Conservation (phyloP, 2,888 invertebrate species). For the Drosophila anceps region DNA sequence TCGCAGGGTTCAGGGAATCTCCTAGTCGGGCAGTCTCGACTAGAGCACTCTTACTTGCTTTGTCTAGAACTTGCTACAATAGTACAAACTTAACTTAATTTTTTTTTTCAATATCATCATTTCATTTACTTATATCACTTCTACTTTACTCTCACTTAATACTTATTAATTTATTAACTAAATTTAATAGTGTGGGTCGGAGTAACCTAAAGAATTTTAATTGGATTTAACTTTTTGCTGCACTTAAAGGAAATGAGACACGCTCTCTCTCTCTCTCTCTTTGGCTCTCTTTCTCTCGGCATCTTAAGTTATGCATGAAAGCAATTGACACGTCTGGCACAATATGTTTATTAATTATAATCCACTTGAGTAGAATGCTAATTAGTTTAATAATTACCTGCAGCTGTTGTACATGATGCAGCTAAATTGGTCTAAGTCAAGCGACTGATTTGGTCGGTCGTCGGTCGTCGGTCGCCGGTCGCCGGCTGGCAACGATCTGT, state of each 20-base stretch:
- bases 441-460: neutral
- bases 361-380: slow-evolving; percentile 7
- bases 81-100: too few species aligned
- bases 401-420: slow-evolving; percentile 8
- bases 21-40: too few species aligned
- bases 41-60: too few species aligned
- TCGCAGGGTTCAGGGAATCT: too few species aligned
- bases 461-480: neutral
- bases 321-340: neutral
- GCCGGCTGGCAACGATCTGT: slow-evolving; percentile 20
- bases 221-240: neutral
- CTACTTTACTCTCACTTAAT: too few species aligned
- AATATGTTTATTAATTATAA: slow-evolving; percentile 12
- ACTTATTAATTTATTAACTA: too few species aligned
- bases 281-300: neutral
- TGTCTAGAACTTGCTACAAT: too few species aligned
- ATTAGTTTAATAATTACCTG: slow-evolving; percentile 25
- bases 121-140: too few species aligned
- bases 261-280: neutral
- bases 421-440: slow-evolving; percentile 17
- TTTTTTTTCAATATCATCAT: too few species aligned
- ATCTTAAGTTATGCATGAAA: too few species aligned
- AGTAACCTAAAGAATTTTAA: too few species aligned
- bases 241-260: neutral
- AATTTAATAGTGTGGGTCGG: too few species aligned